Conservation (phyloP, 2,113 vertebrate species). For the Psettodes erumei region DNA sequence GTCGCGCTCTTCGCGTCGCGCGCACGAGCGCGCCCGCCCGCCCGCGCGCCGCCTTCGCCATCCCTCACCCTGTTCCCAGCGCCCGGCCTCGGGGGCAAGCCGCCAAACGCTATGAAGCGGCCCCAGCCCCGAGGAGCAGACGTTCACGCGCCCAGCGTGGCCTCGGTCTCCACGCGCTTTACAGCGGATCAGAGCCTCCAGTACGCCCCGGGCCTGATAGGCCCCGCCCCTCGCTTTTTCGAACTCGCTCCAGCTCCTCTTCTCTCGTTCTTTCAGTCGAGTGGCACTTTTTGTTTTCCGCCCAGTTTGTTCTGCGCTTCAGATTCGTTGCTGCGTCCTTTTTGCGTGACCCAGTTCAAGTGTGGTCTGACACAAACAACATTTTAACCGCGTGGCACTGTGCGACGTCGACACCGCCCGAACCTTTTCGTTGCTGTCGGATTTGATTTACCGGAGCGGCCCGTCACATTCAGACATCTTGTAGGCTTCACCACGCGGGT, state of each 20-base stretch:
- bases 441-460: constrained; percentile 31
- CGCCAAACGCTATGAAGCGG: constrained; percentile 56
- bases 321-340: not conserved
- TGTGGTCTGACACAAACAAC: not conserved
- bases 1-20: constrained; percentile 17
- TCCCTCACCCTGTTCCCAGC: constrained; percentile 28
- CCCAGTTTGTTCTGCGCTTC: not conserved
- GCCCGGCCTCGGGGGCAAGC: constrained; percentile 43
- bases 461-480: constrained; percentile 24
- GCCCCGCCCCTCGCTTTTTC: too few relatives aligned
- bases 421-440: too few relatives aligned
- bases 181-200: constrained; percentile 45
- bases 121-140: constrained; percentile 50
- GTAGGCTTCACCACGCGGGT: constrained; percentile 44
- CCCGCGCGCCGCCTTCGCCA: constrained; percentile 23
- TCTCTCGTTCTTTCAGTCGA: too few relatives aligned
- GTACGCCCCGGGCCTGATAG: constrained; percentile 25
- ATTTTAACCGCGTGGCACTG: not conserved
- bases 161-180: constrained; percentile 36
- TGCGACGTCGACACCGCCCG: too few relatives aligned
- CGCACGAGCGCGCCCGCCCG: not conserved
- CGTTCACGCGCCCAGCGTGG: constrained; percentile 34
- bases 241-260: not conserved
- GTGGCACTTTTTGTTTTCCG: not conserved
- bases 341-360: not conserved